Base-by-base conservation (phyloP, 2,797 vertebrate species). In the Micropoecilia bifurca region DNA sequence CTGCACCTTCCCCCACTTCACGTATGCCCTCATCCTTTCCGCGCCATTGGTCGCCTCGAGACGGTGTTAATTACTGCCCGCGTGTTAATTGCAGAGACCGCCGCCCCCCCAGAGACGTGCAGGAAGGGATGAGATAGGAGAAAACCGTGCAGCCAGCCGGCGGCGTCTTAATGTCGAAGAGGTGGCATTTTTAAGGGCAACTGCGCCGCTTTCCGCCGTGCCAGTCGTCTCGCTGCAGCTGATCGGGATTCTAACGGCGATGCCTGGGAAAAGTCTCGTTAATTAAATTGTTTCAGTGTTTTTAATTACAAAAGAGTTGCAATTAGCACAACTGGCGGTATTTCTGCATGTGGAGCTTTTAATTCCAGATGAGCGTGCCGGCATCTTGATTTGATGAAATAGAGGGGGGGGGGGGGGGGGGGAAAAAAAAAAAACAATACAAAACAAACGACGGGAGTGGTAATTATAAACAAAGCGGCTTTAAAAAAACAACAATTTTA, bases 61-160 rank as follows among this genome's bases (percentile, higher is more conserved):
- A 94, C 92, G 88, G 87, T 92, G 93, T 95, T 95, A 95, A 95
- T 95, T 95, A 95, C 94, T 88, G 90, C 88, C 90, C 88, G 91
- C 86, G 93, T 92, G 94, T 95, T 95, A 95, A 95, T 95, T 95
- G 94, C 82, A 88, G 85, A 83, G 93, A 92, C 92, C 77, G 88
- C 85, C 48, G 48, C 20, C 48, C 92, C 36, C 91, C 90, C 78
- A 88, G 93, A 94, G 94, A 93, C 87, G 12, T 3, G 83, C 80
- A 36, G 76, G 85, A 87, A 85, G 75, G 80, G 91, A 86, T 83
- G 93, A 91, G 91, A 93, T 93, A 87, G 87, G 89, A 91, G 86
- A 85, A 90, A 92, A 90, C 69, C 80, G 85, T 50, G 76, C 80
- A 90, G 88, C 82, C 81, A 90, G 87, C 82, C 81, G 13, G 87